Base-by-base conservation (phyloP, 2,888 invertebrate species). In the Seira ritae region DNA sequence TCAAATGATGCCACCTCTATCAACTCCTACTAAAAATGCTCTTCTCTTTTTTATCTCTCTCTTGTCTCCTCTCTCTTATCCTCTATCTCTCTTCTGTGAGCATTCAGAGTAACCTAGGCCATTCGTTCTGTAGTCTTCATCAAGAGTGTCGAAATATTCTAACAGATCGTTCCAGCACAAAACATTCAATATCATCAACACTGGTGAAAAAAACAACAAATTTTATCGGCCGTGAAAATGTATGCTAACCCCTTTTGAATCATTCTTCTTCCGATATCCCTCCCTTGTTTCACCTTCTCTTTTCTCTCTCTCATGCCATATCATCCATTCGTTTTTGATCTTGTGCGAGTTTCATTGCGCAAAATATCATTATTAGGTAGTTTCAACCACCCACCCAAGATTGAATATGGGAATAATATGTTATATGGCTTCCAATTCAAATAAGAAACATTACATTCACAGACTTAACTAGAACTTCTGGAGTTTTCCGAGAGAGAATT, bases 171-270 rank as follows among this genome's bases (percentile, higher is more conserved):
- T 88, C 87, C 87, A 86, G 85, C 86, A 86, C 87, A 85, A 87
- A 86, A 88, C 88, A 88, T 88, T 88, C 88, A 88, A 88, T 88
- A 87, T 88, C 88, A 88, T 87, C 88, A 88, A 55, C 55, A 55
- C 15, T 55, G 55, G 31, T 4, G 31, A 31, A 31, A 31, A 31
- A 55, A 55, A 55, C 85, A 88, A 87, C 87, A 87, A 87, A 87
- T 88, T 88, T 88, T 88, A 88, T 88, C 87, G 88, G 87, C 86
- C 88, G 87, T 88, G 87, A 88, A 88, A 87, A 87, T 85, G 83
- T 86, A 88, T 88, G 84, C 86, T 86, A 84, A 82, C 85, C 84
- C 86, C 84, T 84, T 81, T 81, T 72, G 84, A 84, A 85, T 84
- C 84, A 79, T 77, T 85, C 82, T 82, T 78, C 80, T 84, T 71